phyloP scores from a whole-genome alignment of 2,113 vertebrate species.

The Aspiorhynchus laticeps region DNA sequence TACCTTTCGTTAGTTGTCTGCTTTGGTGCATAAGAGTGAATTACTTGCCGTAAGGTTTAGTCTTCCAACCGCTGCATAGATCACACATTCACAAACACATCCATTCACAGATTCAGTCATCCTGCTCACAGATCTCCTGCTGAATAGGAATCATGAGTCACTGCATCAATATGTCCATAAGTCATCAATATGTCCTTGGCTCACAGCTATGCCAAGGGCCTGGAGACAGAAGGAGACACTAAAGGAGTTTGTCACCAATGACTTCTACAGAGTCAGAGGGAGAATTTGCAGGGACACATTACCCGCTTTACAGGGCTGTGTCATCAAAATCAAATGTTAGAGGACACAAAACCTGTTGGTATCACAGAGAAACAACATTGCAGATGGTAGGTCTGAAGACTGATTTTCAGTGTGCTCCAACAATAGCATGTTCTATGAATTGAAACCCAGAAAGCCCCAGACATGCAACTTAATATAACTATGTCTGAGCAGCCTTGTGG shows the following conservation, averaged over 20 bases:
- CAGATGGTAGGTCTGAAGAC: background rate
- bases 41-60: conserved; percentile 23
- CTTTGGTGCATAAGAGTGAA: background rate
- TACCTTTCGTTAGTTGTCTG: background rate
- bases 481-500: conserved; percentile 17
- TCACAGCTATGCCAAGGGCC: conserved; percentile 11
- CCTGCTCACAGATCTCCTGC: conserved; percentile 3
- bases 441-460: background rate
- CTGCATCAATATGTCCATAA: conserved; percentile 38
- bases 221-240: conserved; percentile 9
- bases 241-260: background rate
- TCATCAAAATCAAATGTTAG: background rate
- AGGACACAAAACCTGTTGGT: background rate
- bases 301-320: background rate
- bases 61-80: conserved; percentile 38
- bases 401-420: background rate
- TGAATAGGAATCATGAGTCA: conserved; percentile 35
- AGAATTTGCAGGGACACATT: background rate
- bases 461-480: conserved; percentile 2
- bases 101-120: conserved; percentile 24
- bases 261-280: conserved; percentile 13
- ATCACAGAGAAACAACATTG: background rate
- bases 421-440: background rate
- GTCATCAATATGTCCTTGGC: conserved; percentile 30
- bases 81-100: conserved; percentile 41